Conservation (phyloP, 2,888 invertebrate species). For the Galerucella nymphaeae region DNA sequence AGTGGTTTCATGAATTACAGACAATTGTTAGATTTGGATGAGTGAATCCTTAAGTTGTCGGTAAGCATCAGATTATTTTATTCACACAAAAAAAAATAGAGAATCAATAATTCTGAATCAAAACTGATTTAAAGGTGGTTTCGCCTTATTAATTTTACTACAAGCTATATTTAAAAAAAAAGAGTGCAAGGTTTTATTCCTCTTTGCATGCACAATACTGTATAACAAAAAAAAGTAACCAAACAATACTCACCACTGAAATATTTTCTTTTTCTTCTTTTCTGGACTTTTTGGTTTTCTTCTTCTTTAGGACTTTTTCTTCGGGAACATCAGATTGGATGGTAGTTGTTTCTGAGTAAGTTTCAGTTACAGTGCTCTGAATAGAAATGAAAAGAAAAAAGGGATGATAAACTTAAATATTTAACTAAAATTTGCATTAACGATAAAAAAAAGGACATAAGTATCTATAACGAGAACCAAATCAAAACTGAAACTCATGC, state of each 20-base stretch:
- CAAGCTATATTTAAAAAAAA: neutral
- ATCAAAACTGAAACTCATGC: conserved; percentile 21
- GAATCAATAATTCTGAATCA: neutral
- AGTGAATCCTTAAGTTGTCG: neutral
- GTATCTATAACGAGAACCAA: neutral
- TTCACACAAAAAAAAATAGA: neutral
- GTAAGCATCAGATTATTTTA: neutral
- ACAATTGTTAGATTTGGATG: neutral
- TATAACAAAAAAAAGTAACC: conserved; percentile 18
- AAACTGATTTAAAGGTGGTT: neutral
- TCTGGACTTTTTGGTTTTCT: conserved; percentile 73
- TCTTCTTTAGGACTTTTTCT: conserved; percentile 65
- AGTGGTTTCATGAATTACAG: neutral
- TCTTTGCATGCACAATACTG: conserved; percentile 26
- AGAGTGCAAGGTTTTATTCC: neutral
- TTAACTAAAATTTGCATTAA: neutral
- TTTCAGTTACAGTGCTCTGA: conserved; percentile 62
- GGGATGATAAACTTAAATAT: no score
- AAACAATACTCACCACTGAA: conserved; percentile 71
- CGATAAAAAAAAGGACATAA: neutral
- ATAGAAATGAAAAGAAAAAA: conserved; percentile 47
- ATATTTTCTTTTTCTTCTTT: conserved; percentile 76
- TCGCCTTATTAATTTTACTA: neutral
- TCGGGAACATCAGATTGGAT: conserved; percentile 54
- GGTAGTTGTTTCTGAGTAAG: conserved; percentile 61